Evolutionary conservation across 2,888 invertebrate species (phyloP), one percentile per base, ranked within the genome.

Genomic region (Hipparchia semele): DNA sequence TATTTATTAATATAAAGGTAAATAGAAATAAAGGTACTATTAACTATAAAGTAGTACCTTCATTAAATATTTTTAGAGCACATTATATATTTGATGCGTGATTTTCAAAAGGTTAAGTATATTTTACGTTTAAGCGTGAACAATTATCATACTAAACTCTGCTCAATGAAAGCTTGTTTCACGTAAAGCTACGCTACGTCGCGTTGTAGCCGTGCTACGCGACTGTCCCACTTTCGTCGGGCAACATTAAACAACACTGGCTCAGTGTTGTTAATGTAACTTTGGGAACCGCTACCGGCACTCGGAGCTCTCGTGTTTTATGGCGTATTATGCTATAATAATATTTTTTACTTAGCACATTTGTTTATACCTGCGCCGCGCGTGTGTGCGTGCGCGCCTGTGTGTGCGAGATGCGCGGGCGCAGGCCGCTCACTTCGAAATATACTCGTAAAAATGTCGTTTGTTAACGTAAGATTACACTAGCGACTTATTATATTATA

Each of bases 331-430:
- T 89, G 86, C 86, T 87, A 89, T 90, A 92, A 92, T 92, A 91
- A 91, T 92, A 92, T 92, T 92, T 93, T 92, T 93, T 92, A 92
- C 92, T 93, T 92, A 92, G 91, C 92, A 91, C 92, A 90, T 90
- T 88, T 87, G 90, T 90, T 86, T 87, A 87, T 87, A 85, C 84
- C 79, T 78, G 81, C 81, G 81, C 74, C 7, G 53, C 65, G 33
- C 33, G 33, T 65, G 62, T 62, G 62, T 76, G 61, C 73, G 75
- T 77, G 79, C 74, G 78, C 70, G 73, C 71, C 77, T 73, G 79
- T 75, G 76, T 76, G 80, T 78, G 80, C 12, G 77, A 79, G 78
- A 74, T 83, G 87, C 85, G 89, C 84, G 84, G 82, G 89, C 86
- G 87, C 86, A 79, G 77, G 74, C 76, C 76, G 74, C 74, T 77